A percentile compares a stretch with the other conserved stretches of the same genome.
Evolutionary conservation across 2,797 vertebrate species (phyloP).

Genomic region (Cuniculus paca): DNA sequence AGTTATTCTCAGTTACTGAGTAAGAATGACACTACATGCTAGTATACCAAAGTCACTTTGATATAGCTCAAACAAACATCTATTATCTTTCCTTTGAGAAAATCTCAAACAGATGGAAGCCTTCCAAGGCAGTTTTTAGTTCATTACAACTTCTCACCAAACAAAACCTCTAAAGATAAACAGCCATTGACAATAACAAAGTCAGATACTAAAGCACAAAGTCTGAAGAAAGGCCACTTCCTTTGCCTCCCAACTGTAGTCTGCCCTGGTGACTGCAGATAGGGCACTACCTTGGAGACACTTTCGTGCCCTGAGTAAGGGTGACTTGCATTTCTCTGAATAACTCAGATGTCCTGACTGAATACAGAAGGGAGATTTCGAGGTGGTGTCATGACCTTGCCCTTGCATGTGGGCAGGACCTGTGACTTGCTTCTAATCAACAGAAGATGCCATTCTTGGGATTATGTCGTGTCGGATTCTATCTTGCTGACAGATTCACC

Average conservation of each 20-base stretch:
- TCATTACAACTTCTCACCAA: constrained; percentile 43
- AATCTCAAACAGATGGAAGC: constrained; percentile 52
- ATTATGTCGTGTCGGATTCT: background rate
- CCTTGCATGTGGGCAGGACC: background rate
- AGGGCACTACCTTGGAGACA: background rate
- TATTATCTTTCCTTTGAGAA: constrained; percentile 32
- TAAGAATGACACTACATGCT: constrained; percentile 18
- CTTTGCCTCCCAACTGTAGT: background rate
- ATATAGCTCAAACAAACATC: constrained; percentile 43
- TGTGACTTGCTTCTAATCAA: background rate
- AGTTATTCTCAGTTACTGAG: constrained; percentile 41
- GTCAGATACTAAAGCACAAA: constrained; percentile 28
- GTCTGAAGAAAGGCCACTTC: background rate
- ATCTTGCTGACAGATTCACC: background rate
- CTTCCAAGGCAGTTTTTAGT: constrained; percentile 54
- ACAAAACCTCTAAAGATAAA: constrained; percentile 55
- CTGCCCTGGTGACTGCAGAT: background rate
- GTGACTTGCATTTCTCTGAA: background rate
- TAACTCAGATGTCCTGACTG: background rate
- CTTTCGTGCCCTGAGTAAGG: too few species aligned
- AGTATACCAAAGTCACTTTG: constrained; percentile 54
- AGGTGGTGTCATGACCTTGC: background rate
- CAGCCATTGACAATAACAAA: background rate
- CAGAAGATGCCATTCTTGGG: background rate
- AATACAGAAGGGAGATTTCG: background rate